These are phyloP conservation scores for Leucopternis melanops DNA, from an alignment of 2,113 vertebrate genomes.

Conservation along the genomic window DNA sequence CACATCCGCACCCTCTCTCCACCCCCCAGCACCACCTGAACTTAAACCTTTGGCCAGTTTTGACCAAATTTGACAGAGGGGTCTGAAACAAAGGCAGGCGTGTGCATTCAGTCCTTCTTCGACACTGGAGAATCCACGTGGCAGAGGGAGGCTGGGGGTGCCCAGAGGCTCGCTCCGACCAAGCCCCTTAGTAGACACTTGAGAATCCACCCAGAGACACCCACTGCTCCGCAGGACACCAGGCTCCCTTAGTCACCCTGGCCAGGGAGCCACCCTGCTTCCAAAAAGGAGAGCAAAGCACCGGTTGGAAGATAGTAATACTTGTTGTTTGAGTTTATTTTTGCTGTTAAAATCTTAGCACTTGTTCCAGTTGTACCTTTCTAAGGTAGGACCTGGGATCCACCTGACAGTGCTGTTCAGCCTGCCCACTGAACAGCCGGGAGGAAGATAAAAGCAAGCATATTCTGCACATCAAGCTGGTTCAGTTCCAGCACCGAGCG, in stretches of 20 bases:
- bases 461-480: slow-evolving; percentile 75
- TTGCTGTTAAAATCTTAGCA: neutral
- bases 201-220: neutral
- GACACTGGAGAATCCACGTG: fast-evolving
- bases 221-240: neutral
- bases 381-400: slow-evolving; percentile 33
- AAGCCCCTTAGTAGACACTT: neutral
- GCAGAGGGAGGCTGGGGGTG: neutral
- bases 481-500: slow-evolving; percentile 74
- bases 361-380: neutral
- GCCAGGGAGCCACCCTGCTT: neutral
- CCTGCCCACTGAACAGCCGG: slow-evolving; percentile 18
- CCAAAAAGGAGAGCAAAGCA: neutral
- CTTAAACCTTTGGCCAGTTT: neutral
- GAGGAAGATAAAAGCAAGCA: slow-evolving; percentile 64
- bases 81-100: neutral
- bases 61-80: neutral
- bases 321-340: neutral
- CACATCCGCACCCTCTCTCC: neutral
- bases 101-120: neutral
- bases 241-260: neutral
- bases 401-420: slow-evolving; percentile 57
- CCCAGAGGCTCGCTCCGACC: neutral
- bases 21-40: neutral
- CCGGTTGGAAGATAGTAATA: neutral